These are phyloP conservation scores for Notolabrus celidotus DNA, from an alignment of 2,797 vertebrate species.

Conservation along the genomic window DNA sequence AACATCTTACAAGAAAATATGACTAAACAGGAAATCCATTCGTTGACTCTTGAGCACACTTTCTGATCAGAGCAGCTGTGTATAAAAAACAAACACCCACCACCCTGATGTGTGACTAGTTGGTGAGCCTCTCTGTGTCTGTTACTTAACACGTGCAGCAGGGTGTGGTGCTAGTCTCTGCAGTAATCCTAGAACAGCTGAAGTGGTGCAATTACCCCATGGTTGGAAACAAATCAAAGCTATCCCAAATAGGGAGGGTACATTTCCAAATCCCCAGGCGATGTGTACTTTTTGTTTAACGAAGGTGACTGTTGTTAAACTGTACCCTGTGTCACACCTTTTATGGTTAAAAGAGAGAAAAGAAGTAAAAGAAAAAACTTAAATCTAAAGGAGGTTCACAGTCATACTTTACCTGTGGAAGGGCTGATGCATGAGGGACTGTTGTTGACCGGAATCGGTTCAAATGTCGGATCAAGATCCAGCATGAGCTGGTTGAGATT, in stretches of 20 bases:
- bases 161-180: conserved; percentile 59
- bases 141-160: conserved; percentile 17
- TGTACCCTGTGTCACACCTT: not conserved
- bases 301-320: conserved; percentile 1
- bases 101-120: not conserved
- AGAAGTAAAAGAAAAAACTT: not conserved
- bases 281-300: conserved; percentile 6
- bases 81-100: not conserved
- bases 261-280: conserved; percentile 53
- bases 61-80: conserved; percentile 25
- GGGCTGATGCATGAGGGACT: conserved; percentile 43
- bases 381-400: not conserved
- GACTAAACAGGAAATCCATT: conserved; percentile 53
- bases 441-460: conserved; percentile 75
- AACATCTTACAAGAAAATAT: conserved; percentile 4
- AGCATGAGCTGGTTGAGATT: conserved; percentile 92
- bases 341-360: not conserved
- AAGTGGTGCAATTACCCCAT: conserved; percentile 48
- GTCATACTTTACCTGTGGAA: conserved; percentile 63
- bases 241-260: conserved; percentile 17
- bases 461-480: conserved; percentile 92
- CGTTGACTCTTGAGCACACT: conserved; percentile 37
- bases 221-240: conserved; percentile 31
- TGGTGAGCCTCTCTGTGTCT: conserved; percentile 16
- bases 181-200: conserved; percentile 45